Conservation (phyloP, 2,888 invertebrate species). For the Polyommatus iphigenia region DNA sequence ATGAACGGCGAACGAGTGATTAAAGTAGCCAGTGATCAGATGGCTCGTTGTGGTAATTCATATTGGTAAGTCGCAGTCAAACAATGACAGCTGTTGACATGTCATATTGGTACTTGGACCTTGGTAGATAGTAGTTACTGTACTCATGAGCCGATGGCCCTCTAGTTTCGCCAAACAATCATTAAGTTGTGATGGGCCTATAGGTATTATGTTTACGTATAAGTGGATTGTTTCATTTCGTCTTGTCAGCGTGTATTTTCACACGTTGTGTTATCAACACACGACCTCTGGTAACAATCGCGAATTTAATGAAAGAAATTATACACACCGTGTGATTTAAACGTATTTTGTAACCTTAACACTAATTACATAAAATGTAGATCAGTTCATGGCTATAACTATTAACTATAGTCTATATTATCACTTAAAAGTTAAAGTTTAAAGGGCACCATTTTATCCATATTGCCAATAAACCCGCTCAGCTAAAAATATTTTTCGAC, state of each 20-base stretch:
- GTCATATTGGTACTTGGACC: no score
- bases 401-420: background rate
- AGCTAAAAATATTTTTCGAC: background rate
- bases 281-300: slow-evolving; percentile 78
- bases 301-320: slow-evolving; percentile 74
- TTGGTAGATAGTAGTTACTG: background rate
- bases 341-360: slow-evolving; percentile 67
- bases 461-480: no score
- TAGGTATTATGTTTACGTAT: background rate
- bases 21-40: no score
- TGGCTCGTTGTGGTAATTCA: no score
- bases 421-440: no score
- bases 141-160: background rate
- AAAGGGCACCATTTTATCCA: background rate
- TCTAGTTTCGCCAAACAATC: background rate
- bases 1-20: no score
- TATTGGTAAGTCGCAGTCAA: no score
- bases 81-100: no score
- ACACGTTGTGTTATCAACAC: slow-evolving; percentile 77
- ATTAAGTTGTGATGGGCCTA: background rate
- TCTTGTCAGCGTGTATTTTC: slow-evolving; percentile 66
- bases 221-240: background rate
- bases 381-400: slow-evolving; percentile 24
- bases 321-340: slow-evolving; percentile 70
- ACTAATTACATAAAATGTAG: slow-evolving; percentile 47